Evolutionary conservation across 2,888 invertebrate species (phyloP).

Genomic region (Apeira syringaria): DNA sequence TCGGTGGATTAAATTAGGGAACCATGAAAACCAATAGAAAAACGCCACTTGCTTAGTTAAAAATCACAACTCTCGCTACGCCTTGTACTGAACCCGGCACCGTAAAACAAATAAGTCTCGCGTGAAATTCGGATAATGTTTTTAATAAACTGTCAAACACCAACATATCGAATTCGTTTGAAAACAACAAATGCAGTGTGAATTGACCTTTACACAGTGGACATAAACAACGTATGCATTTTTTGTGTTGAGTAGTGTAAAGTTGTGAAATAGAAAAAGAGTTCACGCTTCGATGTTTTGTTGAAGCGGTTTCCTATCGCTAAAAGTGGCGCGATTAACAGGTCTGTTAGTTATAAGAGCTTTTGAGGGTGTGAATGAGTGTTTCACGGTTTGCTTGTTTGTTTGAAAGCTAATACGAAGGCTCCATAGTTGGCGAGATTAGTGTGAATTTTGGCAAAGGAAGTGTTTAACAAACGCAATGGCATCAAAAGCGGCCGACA

Average conservation of each 20-base stretch:
- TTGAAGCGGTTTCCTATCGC: slow-evolving; percentile 46
- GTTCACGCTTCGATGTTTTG: slow-evolving; percentile 59
- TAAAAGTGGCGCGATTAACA: slow-evolving; percentile 63
- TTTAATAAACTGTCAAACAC: slow-evolving; percentile 48
- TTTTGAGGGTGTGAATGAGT: slow-evolving; percentile 53
- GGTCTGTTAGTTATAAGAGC: slow-evolving; percentile 44
- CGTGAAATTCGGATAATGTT: slow-evolving; percentile 69
- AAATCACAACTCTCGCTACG: slow-evolving; percentile 61
- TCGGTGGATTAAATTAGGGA: slow-evolving; percentile 42
- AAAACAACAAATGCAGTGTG: background rate
- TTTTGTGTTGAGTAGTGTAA: slow-evolving; percentile 4
- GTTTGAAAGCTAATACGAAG: slow-evolving; percentile 45
- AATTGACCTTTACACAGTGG: slow-evolving; percentile 9
- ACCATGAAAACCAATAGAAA: slow-evolving; percentile 54
- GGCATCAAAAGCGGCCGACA: background rate
- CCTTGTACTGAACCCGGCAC: slow-evolving; percentile 53
- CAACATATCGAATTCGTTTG: slow-evolving; percentile 13
- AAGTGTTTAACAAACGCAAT: slow-evolving; percentile 22
- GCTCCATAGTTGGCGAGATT: slow-evolving; percentile 31
- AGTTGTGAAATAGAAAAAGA: slow-evolving; percentile 28
- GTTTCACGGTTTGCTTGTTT: slow-evolving; percentile 52
- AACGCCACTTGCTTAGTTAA: slow-evolving; percentile 64
- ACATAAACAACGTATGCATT: slow-evolving; percentile 10
- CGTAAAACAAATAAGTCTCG: slow-evolving; percentile 73
- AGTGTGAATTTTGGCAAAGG: slow-evolving; percentile 50